Conservation (phyloP, 2,797 vertebrate species). For the Leucoraja ocellata region DNA sequence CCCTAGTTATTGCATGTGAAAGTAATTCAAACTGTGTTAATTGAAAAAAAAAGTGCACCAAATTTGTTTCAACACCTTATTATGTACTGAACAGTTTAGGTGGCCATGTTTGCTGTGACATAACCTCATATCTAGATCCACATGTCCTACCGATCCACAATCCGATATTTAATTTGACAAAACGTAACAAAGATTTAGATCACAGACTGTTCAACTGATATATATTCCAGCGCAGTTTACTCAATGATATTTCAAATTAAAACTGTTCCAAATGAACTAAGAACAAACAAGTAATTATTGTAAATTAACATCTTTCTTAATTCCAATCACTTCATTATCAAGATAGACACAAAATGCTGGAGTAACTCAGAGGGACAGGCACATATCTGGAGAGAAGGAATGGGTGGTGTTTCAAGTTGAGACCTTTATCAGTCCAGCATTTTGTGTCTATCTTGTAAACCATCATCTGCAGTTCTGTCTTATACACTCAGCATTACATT, state of each 20-base stretch:
- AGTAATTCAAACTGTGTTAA: not conserved
- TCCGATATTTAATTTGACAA: not conserved
- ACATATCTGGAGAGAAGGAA: no score
- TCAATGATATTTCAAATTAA: not conserved
- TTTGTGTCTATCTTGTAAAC: no score
- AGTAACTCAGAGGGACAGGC: no score
- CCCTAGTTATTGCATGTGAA: not conserved
- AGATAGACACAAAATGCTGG: not conserved
- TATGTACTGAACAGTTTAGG: not conserved
- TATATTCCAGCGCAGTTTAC: not conserved
- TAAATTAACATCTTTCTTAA: not conserved
- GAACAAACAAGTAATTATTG: not conserved
- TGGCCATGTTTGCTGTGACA: not conserved
- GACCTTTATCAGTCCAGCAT: no score
- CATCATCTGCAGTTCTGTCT: no score
- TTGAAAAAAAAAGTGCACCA: no score
- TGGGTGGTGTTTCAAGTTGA: no score
- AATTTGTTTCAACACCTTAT: not conserved
- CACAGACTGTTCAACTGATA: not conserved
- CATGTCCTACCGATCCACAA: no score
- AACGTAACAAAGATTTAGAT: not conserved
- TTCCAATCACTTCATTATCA: not conserved
- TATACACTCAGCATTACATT: not conserved
- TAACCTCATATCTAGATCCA: not conserved
- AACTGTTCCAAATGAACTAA: not conserved